Base-by-base conservation (phyloP, 2,113 vertebrate species). In the Myotis lucifugus region DNA sequence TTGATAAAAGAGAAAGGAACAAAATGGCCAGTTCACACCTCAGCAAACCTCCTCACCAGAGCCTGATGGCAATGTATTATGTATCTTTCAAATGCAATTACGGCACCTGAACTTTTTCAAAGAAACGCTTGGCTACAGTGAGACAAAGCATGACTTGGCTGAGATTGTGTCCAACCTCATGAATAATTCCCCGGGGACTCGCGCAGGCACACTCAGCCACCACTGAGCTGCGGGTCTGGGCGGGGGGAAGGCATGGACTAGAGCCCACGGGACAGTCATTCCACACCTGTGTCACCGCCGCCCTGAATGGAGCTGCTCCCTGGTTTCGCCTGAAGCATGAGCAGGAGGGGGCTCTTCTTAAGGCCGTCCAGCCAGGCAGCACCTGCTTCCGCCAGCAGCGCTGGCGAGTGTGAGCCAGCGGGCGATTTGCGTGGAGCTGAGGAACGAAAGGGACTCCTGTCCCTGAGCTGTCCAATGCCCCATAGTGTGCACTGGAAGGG, bases 1-100 rank as follows among this genome's bases (percentile, higher is more conserved):
- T 15, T 92, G 86, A 97, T 97, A 91, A 96, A 79, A 96, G 92
- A 97, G 90, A 96, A 85, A 95, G 81, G 66, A 97, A 91, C 82
- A 95, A 96, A 98, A 94, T 1, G 23, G 96, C 72, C 96, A 93
- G 79, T 98, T 98, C 96, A 95, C 90, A 97, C 92, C 83, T 97
- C 92, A 97, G 85, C 52, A 92, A 94, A 93, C 82, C 85, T 95
- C n/a, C 86, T 97, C 85, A 81, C 79, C 74, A 52, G 76, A 67
- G 46, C 90, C 52, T 95, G 82, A 92, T 93, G 95, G 88, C 93
- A 92, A 96, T 97, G 96, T 97, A 96, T 98, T 97, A 95, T 82
- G 89, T 96, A 97, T 74, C 76, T 95, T 97, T 97, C 98, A 96
- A 93, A 96, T 87, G 95, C 79, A 97, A 94, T 96, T 97, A 96